Percentiles rank a stretch among this genome's conserved stretches.
Evolutionary conservation across 2,113 vertebrate genomes (phyloP).

Genomic region (Baryphthengus martii): DNA sequence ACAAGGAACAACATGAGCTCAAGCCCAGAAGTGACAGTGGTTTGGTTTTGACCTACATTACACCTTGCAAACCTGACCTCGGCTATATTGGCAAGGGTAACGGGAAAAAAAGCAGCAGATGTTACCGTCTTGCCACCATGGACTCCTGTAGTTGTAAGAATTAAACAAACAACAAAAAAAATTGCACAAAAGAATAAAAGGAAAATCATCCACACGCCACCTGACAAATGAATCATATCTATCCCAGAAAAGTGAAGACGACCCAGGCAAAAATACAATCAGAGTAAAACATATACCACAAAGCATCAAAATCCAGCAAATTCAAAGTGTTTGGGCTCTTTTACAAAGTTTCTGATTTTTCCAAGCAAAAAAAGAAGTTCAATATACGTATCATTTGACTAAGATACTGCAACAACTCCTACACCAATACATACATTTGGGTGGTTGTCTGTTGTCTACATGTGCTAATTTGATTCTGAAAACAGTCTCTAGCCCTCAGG

Average conservation of each 20-base stretch:
- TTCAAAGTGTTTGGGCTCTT: neutral
- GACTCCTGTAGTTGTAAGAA: neutral
- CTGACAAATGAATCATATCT: neutral
- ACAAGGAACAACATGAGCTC: neutral
- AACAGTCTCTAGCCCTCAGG: neutral
- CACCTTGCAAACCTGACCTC: neutral
- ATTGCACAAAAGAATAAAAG: neutral
- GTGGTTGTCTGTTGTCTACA: neutral
- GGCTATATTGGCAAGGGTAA: neutral
- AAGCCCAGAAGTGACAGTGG: neutral
- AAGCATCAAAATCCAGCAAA: neutral
- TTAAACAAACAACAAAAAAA: neutral
- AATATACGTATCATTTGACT: neutral
- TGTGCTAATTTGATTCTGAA: neutral
- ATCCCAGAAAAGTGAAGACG: neutral
- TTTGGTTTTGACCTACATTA: neutral
- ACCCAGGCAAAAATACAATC: neutral
- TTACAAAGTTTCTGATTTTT: neutral
- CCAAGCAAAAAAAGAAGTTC: neutral
- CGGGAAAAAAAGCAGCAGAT: neutral
- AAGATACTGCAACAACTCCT: neutral
- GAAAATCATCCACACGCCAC: neutral
- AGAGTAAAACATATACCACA: neutral
- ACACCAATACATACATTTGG: neutral
- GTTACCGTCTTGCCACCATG: neutral